Conservation (phyloP, 2,797 vertebrate species). For the Characodon lateralis region DNA sequence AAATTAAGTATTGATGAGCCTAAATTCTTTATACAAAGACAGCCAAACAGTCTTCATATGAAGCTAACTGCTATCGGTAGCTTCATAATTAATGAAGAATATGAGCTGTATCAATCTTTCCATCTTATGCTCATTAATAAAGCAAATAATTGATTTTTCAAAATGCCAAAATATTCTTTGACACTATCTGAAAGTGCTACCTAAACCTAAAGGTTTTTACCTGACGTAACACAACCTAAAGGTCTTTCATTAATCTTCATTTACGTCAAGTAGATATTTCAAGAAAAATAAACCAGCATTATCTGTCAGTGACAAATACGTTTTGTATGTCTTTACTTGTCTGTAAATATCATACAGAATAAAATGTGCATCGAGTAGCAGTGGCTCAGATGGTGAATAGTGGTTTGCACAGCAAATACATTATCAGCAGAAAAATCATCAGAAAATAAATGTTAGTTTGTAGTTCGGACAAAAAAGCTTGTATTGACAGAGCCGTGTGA, state of each 20-base stretch:
- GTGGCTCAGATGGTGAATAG: neutral
- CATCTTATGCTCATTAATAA: neutral
- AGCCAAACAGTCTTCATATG: neutral
- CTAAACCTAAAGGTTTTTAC: neutral
- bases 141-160: neutral
- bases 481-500: neutral
- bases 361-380: neutral
- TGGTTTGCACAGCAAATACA: neutral
- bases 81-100: neutral
- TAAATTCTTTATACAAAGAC: neutral
- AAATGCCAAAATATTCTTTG: neutral
- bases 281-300: neutral
- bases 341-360: neutral
- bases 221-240: neutral
- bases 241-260: neutral
- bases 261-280: neutral
- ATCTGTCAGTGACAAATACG: neutral
- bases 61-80: neutral
- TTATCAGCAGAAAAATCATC: slow-evolving; percentile 1
- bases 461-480: neutral
- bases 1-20: too few species aligned
- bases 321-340: neutral
- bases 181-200: neutral
- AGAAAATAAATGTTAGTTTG: neutral
- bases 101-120: neutral